phyloP scores from a whole-genome alignment of 2,797 vertebrate species.

The Tangara arthus region DNA sequence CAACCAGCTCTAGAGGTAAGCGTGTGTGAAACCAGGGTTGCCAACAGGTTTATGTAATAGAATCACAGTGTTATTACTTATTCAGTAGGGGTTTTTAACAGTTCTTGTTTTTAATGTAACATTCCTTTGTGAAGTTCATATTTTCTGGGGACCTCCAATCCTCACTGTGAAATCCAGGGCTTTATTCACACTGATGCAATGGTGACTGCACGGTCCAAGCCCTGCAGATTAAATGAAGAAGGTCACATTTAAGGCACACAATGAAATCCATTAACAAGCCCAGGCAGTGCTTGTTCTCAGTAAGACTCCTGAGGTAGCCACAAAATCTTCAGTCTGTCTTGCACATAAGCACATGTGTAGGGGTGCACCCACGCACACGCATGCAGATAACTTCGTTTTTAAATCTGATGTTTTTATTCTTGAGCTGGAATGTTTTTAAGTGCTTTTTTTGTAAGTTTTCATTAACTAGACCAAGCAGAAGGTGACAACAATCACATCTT shows the following conservation, averaged over 20 bases:
- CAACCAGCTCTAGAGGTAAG: not conserved
- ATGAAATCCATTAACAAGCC: not conserved
- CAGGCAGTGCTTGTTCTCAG: not conserved
- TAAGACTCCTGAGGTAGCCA: not conserved
- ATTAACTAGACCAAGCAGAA: constrained; percentile 10
- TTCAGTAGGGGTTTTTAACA: not conserved
- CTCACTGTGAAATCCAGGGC: constrained; percentile 38
- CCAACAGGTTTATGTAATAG: constrained; percentile 9
- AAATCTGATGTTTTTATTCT: constrained; percentile 21
- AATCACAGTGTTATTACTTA: constrained; percentile 6
- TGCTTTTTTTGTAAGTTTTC: constrained; percentile 38
- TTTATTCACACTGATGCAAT: not conserved
- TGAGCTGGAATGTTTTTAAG: not conserved
- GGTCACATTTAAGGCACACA: not conserved
- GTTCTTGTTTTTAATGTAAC: constrained; percentile 3
- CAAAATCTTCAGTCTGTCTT: not conserved
- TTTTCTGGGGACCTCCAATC: constrained; percentile 20
- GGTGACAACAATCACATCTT: not conserved
- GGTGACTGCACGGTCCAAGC: not conserved
- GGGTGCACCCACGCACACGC: not conserved
- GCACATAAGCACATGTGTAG: not conserved
- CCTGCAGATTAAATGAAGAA: not conserved
- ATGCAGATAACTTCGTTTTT: not conserved
- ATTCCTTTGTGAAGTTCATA: constrained; percentile 3
- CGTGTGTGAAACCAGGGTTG: not conserved